These are phyloP conservation scores for Coracopsis vasa DNA, from an alignment of 2,113 vertebrate species.

Conservation along the genomic window DNA sequence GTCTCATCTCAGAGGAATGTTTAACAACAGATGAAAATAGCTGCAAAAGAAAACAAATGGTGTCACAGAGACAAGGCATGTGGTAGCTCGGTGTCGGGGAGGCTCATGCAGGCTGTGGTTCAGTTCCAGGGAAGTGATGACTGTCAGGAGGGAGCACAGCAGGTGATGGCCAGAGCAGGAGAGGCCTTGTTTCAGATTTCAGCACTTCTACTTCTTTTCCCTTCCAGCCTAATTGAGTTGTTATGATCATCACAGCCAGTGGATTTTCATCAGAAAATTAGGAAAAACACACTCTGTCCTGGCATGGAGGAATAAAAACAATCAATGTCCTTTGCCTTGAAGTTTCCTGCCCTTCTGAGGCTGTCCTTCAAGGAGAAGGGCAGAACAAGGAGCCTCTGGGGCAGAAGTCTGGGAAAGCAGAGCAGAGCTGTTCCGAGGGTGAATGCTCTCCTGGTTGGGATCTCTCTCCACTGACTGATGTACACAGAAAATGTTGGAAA, in stretches of 20 bases:
- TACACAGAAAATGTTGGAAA: not conserved
- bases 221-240: not conserved
- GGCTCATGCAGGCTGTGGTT: not conserved
- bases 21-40: slow-evolving; percentile 11
- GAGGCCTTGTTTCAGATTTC: not conserved
- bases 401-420: not conserved
- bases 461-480: not conserved
- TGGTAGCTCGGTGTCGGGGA: not conserved
- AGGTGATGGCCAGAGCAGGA: not conserved
- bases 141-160: not conserved
- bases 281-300: not conserved
- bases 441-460: not conserved
- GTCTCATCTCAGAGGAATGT: slow-evolving; percentile 40
- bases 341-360: not conserved
- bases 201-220: not conserved
- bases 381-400: not conserved
- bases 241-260: not conserved
- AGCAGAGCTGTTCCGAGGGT: not conserved
- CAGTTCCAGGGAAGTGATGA: not conserved
- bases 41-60: slow-evolving; percentile 30
- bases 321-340: not conserved
- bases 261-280: not conserved
- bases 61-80: not conserved
- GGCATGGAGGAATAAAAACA: not conserved
- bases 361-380: not conserved